phyloP scores from a whole-genome alignment of 2,113 vertebrate species.

The Trematomus loennbergii region DNA sequence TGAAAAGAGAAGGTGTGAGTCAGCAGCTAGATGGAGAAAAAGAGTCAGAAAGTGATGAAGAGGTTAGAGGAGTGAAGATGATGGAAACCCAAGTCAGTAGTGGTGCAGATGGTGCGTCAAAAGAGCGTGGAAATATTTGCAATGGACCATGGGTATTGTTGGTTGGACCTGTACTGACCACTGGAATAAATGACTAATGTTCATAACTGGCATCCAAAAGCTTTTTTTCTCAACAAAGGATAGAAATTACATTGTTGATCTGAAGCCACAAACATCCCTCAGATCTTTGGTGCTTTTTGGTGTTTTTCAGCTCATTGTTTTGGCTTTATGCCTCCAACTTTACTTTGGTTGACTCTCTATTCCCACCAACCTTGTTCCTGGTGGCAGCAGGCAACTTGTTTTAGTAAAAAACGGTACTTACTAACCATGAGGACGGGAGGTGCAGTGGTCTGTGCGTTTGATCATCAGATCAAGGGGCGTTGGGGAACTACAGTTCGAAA shows the following conservation, averaged over 20 bases:
- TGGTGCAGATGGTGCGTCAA: constrained; percentile 41
- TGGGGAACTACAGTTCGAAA: too few relatives aligned
- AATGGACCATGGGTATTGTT: background rate
- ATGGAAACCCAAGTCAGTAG: constrained; percentile 36
- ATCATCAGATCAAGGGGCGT: too few relatives aligned
- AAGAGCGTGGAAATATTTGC: background rate
- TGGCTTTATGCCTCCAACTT: too few relatives aligned
- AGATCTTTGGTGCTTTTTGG: background rate
- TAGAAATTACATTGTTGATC: background rate
- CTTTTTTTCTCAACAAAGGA: background rate
- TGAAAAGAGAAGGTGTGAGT: constrained; percentile 62
- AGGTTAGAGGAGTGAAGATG: constrained; percentile 27
- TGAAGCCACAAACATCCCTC: background rate
- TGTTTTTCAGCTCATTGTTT: background rate
- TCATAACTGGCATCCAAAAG: too few relatives aligned
- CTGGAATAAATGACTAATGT: background rate
- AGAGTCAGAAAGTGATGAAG: constrained; percentile 44
- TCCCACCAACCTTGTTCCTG: too few relatives aligned
- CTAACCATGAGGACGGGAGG: too few relatives aligned
- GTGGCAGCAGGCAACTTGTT: too few relatives aligned
- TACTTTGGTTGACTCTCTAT: too few relatives aligned
- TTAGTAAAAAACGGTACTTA: too few relatives aligned
- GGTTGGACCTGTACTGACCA: background rate
- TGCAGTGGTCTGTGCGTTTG: too few relatives aligned
- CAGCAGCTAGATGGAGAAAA: constrained; percentile 66